Conservation (phyloP, 1,140 invertebrate species). For the Zaprionus ghesquierei region DNA sequence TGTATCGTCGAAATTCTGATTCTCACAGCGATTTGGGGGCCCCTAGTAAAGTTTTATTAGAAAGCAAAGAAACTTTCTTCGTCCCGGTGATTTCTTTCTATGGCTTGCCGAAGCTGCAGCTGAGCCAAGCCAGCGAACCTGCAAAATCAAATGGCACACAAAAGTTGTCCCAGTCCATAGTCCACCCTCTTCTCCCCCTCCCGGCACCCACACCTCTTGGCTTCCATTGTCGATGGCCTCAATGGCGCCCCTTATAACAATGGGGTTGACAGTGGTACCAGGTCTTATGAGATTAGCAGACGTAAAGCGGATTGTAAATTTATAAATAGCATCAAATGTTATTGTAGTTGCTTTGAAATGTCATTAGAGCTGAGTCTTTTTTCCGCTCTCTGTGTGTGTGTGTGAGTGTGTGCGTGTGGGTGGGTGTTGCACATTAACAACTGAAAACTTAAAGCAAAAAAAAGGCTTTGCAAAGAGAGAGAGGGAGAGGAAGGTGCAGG, state of each 20-base stretch:
- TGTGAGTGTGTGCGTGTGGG: background rate
- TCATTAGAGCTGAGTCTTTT: constrained; percentile 37
- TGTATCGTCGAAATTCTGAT: constrained; percentile 56
- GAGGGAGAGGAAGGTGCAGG: background rate
- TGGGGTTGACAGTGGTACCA: constrained; percentile 49
- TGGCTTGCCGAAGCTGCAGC: constrained; percentile 44
- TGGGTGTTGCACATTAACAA: constrained; percentile 22
- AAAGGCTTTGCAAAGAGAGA: no score
- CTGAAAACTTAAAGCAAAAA: constrained; percentile 7
- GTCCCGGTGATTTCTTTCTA: constrained; percentile 47
- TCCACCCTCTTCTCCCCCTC: background rate
- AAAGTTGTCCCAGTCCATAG: constrained; percentile 44
- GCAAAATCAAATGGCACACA: constrained; percentile 70
- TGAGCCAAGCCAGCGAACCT: constrained; percentile 43
- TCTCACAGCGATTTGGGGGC: constrained; percentile 58
- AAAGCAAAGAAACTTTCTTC: constrained; percentile 67
- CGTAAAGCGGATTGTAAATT: constrained; percentile 71
- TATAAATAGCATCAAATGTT: constrained; percentile 75
- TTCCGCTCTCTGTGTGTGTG: background rate
- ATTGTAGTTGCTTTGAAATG: constrained; percentile 48
- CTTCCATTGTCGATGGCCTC: constrained; percentile 25
- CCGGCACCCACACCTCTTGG: background rate
- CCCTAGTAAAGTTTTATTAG: constrained; percentile 67
- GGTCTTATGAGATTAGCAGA: constrained; percentile 69
- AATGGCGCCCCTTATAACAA: constrained; percentile 51